Evolutionary conservation across 2,888 invertebrate species (phyloP), one percentile per base, ranked within the genome.

Genomic region (Isoperla grammatica): DNA sequence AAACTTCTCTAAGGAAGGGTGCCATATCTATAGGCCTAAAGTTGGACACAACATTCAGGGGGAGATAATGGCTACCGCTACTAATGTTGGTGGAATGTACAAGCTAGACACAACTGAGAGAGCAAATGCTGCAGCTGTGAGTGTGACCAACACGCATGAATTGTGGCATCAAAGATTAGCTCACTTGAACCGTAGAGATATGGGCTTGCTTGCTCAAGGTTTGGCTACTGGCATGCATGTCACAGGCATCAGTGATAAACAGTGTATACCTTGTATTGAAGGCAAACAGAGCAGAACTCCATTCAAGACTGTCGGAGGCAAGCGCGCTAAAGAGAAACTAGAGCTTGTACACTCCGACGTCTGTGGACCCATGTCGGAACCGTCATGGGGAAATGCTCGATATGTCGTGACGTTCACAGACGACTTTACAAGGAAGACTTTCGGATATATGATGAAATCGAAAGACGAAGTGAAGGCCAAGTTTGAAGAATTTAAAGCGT

Each of bases 381-480:
- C 8, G 29, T 29, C 29, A 6, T 29, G 29, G 53, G 66, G 65
- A 40, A 68, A 66, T 9, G 61, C 67, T 2, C 70, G 64, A 56
- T 74, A 74, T 65, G 71, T 73, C 57, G 54, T 72, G 9, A 69
- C 70, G 0, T 71, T 74, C 42, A 68, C 70, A 43, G 74, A 75
- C 67, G 71, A 72, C 61, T 65, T 58, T 56, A 68, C 65, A 13
- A 61, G 66, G 45, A 69, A 66, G 65, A 62, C 60, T 17, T 67
- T 66, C 62, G 65, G 69, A 22, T 70, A 69, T 57, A 67, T 69
- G 61, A 17, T 71, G 9, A 70, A 68, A 58, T 56, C 50, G 1
- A 71, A 71, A 59, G 60, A 60, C 61, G 67, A 73, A 59, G 67
- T 64, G 8, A 62, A 65, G 35, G 48, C 65, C 48, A 23, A 43